Evolutionary conservation across 2,888 invertebrate species (phyloP).

Genomic region (Aquatica leii): DNA sequence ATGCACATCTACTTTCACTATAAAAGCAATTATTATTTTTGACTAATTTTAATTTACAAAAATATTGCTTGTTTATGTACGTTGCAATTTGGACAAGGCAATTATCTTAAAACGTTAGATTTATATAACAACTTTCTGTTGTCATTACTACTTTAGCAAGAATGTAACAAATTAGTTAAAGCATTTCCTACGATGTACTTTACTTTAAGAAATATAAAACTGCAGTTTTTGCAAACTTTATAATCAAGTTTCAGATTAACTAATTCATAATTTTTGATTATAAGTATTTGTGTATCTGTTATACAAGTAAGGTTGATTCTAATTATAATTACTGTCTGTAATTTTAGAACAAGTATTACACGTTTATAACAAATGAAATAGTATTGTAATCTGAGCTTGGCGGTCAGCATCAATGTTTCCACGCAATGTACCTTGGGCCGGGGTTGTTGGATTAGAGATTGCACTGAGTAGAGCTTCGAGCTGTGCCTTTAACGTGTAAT

Average conservation of each 20-base stretch:
- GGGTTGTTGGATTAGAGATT: conserved; percentile 56
- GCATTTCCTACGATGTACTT: conserved; percentile 3
- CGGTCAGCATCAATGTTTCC: conserved; percentile 61
- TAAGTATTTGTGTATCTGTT: too few relatives aligned
- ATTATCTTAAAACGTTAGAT: conserved; percentile 11
- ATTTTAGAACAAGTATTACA: too few relatives aligned
- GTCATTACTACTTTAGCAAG: conserved; percentile 11
- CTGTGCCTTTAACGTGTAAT: conserved; percentile 54
- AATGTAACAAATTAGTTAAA: conserved; percentile 9
- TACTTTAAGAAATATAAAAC: too few relatives aligned
- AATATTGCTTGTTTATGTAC: background rate
- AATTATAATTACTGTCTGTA: too few relatives aligned
- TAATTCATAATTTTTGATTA: too few relatives aligned
- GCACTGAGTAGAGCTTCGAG: conserved; percentile 50
- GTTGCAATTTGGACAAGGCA: background rate
- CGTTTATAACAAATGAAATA: conserved; percentile 58
- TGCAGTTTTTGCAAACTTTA: too few relatives aligned
- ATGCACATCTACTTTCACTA: background rate
- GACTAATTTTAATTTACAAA: background rate
- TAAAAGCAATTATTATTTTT: background rate
- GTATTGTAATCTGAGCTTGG: conserved; percentile 58
- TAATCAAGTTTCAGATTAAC: too few relatives aligned
- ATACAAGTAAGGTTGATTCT: too few relatives aligned
- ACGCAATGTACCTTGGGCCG: conserved; percentile 58
- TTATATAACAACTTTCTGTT: conserved; percentile 5